Base-by-base conservation (phyloP, 2,113 vertebrate genomes). In the Campylorhamphus procurvoides region DNA sequence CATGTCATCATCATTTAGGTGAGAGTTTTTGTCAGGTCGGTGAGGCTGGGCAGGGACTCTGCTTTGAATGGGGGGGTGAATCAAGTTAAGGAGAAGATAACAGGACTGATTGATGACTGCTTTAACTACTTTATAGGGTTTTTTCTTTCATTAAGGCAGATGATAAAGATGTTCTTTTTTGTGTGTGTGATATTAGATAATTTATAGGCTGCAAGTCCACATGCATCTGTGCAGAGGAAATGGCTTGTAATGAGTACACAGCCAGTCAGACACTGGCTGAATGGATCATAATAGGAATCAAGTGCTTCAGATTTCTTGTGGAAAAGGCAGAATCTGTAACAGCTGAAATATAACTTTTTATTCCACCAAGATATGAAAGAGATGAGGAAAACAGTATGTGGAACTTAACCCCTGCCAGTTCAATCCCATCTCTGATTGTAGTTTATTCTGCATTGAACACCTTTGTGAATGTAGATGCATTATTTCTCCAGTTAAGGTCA, bases 231-330 rank as follows among this genome's bases (percentile, higher is more conserved):
- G 31, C 24, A 44, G 40, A 64, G 31, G 39, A 89, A 53, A n/a
- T 78, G 6, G 9, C 2, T 42, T 81, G 37, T 81, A 64, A 60
- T 1, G 1, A 29, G 16, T 55, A 2, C 0, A 0, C 84, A 14
- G 76, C 37, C n/a, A 72, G 69, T 78, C 28, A 87, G 37, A 24
- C 12, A 4, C 18, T 60, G 71, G 18, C 10, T 85, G 81, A 63
- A 63, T 53, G 53, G 37, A 17, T 39, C 4, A 1, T 55, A 47
- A 63, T 1, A 7, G 73, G 73, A 72, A 22, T 72, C 18, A n/a
- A 75, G 7, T 40, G 25, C 62, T 91, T 79, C 18, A 40, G 44
- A 10, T 56, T 71, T 72, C 22, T 46, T 53, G 29, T 47, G 47
- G 64, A 73, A 62, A 74, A 84, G 55, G 18, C 68, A 90, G 67